phyloP scores from a whole-genome alignment of 2,797 vertebrate species.

The Pelochelys cantorii region DNA sequence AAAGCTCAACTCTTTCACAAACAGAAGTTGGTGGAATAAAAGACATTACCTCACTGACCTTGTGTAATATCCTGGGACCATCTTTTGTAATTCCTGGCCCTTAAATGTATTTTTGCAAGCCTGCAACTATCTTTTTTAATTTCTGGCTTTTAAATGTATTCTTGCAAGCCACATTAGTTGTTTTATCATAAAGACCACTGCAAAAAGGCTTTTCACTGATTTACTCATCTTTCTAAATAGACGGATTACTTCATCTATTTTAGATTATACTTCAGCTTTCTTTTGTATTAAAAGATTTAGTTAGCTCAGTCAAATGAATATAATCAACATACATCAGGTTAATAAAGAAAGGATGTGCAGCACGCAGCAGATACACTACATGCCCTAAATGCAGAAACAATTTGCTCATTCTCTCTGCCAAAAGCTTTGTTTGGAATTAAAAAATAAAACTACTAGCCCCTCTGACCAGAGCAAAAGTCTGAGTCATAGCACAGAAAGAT shows the following conservation, averaged over 20 bases:
- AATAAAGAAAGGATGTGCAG: not conserved
- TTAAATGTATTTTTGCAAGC: too few species aligned
- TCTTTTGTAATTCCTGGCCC: not conserved
- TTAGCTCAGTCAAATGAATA: not conserved
- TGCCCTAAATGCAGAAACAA: fast-evolving
- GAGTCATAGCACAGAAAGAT: not conserved
- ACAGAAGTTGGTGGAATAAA: not conserved
- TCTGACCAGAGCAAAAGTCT: not conserved
- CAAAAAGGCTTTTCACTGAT: not conserved
- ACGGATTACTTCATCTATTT: not conserved
- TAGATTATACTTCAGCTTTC: not conserved
- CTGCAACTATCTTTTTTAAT: not conserved
- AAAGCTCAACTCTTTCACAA: not conserved
- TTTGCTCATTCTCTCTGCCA: not conserved
- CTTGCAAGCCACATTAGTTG: not conserved
- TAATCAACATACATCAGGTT: fast-evolving
- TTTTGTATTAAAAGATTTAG: fast-evolving
- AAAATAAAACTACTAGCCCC: not conserved
- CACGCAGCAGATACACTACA: fast-evolving
- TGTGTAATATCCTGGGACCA: not conserved
- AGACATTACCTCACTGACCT: not conserved
- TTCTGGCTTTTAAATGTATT: not conserved
- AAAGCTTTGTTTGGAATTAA: not conserved
- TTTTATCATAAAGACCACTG: not conserved
- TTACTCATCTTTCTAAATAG: fast-evolving